Evolutionary conservation across 1,140 invertebrate genomes (phyloP).

Genomic region (Temnothorax curvispinosus): DNA sequence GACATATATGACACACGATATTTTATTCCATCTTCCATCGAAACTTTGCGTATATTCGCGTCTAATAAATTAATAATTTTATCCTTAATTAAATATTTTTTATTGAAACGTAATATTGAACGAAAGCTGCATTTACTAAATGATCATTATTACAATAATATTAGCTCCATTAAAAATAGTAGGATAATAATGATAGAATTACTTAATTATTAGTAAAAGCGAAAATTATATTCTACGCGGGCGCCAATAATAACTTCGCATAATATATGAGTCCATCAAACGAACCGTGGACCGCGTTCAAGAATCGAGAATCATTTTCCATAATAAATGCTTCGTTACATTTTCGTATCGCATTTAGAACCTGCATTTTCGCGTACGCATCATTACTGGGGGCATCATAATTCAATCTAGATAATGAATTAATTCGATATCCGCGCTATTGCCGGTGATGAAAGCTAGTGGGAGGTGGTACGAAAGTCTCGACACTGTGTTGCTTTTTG

Average conservation of each 20-base stretch:
- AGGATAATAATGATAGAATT: background rate
- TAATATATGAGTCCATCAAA: background rate
- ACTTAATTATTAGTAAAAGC: background rate
- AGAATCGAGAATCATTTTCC: background rate
- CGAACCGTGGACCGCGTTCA: background rate
- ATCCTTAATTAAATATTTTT: background rate
- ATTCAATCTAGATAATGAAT: constrained; percentile 46
- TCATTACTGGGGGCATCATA: background rate
- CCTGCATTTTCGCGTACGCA: background rate
- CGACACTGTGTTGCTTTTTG: constrained; percentile 42
- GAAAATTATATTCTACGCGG: background rate
- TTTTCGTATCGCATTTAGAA: constrained; percentile 13
- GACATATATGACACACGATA: background rate
- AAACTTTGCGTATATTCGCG: background rate
- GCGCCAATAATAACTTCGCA: background rate
- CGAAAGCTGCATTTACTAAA: background rate
- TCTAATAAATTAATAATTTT: constrained; percentile 15
- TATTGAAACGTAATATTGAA: background rate
- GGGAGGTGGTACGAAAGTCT: background rate
- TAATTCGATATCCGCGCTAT: constrained; percentile 37
- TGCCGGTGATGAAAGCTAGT: constrained; percentile 31
- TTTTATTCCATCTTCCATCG: background rate
- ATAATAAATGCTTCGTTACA: constrained; percentile 1
- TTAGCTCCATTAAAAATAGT: background rate
- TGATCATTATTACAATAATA: too few relatives aligned